phyloP scores from a whole-genome alignment of 2,888 invertebrate species.

The Serrognathus titanus region DNA sequence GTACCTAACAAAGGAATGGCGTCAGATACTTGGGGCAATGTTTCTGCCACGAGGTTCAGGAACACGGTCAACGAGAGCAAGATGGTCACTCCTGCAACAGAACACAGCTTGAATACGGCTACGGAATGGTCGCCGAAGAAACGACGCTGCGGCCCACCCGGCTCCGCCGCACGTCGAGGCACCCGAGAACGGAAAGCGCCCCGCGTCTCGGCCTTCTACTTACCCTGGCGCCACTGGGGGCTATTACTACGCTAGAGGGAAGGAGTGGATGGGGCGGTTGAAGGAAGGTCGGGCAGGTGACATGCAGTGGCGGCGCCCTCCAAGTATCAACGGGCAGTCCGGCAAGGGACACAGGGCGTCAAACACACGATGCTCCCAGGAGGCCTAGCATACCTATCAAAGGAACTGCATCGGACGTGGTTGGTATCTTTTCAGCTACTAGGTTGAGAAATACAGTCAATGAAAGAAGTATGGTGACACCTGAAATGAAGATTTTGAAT shows the following conservation, averaged over 20 bases:
- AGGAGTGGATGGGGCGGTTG: constrained; percentile 15
- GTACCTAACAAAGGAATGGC: constrained; percentile 99
- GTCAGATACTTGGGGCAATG: constrained; percentile 99
- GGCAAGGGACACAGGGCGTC: constrained; percentile 46
- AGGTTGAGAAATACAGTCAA: constrained; percentile 97
- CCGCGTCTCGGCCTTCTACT: constrained; percentile 16
- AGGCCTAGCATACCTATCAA: constrained; percentile 66
- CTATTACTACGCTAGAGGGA: constrained; percentile 6
- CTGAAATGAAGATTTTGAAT: constrained; percentile 61
- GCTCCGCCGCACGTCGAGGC: too few relatives aligned
- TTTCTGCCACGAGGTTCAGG: constrained; percentile 99
- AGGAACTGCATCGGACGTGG: constrained; percentile 78
- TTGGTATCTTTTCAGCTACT: constrained; percentile 95
- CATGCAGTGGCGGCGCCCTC: constrained; percentile 39
- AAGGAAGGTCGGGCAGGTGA: neutral
- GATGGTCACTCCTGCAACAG: constrained; percentile 97
- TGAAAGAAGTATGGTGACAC: constrained; percentile 94
- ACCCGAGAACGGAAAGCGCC: neutral
- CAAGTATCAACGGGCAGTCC: constrained; percentile 53
- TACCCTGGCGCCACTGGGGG: constrained; percentile 18
- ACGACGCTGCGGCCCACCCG: too few relatives aligned
- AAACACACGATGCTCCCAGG: constrained; percentile 50
- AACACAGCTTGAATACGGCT: constrained; percentile 57
- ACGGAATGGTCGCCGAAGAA: neutral
- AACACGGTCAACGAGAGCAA: constrained; percentile 99